phyloP scores from a whole-genome alignment of 2,888 invertebrate genomes.

The Lasioglossum vierecki region DNA sequence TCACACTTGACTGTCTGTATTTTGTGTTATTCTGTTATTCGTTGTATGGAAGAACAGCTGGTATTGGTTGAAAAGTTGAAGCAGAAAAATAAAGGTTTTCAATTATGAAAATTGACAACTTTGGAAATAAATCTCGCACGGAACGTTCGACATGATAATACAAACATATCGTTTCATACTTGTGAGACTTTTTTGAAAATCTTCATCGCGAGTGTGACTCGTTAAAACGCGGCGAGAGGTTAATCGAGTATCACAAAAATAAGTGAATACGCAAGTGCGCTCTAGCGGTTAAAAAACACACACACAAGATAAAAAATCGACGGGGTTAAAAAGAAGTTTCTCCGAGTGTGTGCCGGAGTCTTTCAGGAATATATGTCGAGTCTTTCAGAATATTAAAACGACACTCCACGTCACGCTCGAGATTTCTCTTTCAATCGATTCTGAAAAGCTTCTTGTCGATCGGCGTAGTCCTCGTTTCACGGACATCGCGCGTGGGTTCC shows the following conservation, averaged over 20 bases:
- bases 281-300: not conserved
- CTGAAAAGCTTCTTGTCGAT: slow-evolving; percentile 35
- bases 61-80: too few species aligned
- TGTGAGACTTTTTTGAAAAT: too few species aligned
- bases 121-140: too few species aligned
- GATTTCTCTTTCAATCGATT: slow-evolving; percentile 40
- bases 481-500: slow-evolving; percentile 28
- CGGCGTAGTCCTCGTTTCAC: slow-evolving; percentile 33
- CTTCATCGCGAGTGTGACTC: too few species aligned
- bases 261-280: not conserved
- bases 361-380: not conserved
- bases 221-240: too few species aligned
- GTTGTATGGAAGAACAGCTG: too few species aligned
- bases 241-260: not conserved
- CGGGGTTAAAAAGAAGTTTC: not conserved
- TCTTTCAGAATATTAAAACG: slow-evolving; percentile 15
- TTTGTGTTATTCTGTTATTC: too few species aligned
- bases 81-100: too few species aligned
- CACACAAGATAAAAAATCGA: not conserved
- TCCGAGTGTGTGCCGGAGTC: not conserved
- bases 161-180: too few species aligned
- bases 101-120: too few species aligned
- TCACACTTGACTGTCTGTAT: too few species aligned
- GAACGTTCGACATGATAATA: too few species aligned
- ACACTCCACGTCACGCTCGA: slow-evolving; percentile 15